Conservation (phyloP, 2,113 vertebrate genomes). For the Meriones unguiculatus region DNA sequence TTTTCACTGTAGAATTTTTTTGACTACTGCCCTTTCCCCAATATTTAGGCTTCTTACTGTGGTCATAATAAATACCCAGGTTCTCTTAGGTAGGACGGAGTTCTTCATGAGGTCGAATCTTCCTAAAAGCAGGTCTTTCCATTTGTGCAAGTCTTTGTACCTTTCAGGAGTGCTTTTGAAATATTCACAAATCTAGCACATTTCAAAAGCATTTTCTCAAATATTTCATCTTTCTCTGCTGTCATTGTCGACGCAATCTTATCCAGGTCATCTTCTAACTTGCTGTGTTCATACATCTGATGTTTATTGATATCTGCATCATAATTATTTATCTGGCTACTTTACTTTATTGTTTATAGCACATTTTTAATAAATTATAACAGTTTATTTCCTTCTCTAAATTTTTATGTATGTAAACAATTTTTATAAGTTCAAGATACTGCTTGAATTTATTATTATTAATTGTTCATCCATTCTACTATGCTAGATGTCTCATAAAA, state of each 20-base stretch:
- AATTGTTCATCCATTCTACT: not conserved
- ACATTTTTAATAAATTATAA: slow-evolving; percentile 47
- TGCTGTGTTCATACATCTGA: not conserved
- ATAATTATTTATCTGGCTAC: not conserved
- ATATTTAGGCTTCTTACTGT: slow-evolving; percentile 13
- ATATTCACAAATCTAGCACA: slow-evolving; percentile 13
- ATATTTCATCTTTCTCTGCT: not conserved
- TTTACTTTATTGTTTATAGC: not conserved
- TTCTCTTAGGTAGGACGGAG: not conserved
- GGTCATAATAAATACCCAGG: not conserved
- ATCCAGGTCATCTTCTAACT: not conserved
- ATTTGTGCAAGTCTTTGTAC: slow-evolving; percentile 28
- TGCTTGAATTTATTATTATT: not conserved
- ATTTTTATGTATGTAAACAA: not conserved
- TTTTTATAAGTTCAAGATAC: not conserved
- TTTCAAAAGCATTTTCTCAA: slow-evolving; percentile 4
- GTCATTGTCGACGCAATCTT: not conserved
- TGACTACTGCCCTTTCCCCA: not conserved
- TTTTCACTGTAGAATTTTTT: not conserved
- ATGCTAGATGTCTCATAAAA: too few relatives aligned
- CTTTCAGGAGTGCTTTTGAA: slow-evolving; percentile 48
- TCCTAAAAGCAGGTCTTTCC: not conserved
- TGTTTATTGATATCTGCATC: not conserved
- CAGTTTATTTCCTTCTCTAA: slow-evolving; percentile 48
- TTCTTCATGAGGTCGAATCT: not conserved